These are phyloP conservation scores for Glyptemys insculpta DNA, from an alignment of 2,797 vertebrate genomes.

Conservation along the genomic window DNA sequence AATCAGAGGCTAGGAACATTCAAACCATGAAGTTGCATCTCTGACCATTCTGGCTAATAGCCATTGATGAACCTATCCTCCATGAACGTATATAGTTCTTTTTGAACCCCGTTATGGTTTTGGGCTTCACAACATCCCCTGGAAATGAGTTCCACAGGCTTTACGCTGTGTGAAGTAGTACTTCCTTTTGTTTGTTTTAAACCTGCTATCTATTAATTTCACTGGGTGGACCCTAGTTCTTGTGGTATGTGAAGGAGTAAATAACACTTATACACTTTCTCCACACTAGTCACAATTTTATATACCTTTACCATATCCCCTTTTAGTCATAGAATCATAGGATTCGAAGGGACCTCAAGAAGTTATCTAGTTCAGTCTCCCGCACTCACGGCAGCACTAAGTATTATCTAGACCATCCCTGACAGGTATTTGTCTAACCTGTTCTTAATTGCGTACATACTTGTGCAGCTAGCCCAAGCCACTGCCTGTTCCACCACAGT, in stretches of 20 bases:
- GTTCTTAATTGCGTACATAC: not conserved
- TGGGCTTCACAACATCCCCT: not conserved
- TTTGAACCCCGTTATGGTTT: not conserved
- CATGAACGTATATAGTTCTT: not conserved
- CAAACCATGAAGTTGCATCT: not conserved
- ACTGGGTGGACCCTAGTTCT: not conserved
- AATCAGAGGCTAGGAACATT: not conserved
- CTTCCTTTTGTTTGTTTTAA: not conserved
- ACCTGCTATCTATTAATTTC: not conserved
- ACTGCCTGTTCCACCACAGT: not conserved
- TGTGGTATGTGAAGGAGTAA: not conserved
- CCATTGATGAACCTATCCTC: not conserved
- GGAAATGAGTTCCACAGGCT: not conserved
- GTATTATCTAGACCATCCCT: too few species aligned
- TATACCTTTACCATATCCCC: too few species aligned
- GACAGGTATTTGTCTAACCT: too few species aligned
- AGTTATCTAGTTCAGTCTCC: too few species aligned
- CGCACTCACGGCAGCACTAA: too few species aligned
- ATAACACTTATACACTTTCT: too few species aligned
- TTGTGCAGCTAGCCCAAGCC: not conserved
- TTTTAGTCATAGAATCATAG: too few species aligned
- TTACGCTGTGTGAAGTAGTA: not conserved
- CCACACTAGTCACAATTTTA: too few species aligned
- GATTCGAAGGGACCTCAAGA: too few species aligned
- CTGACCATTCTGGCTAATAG: not conserved